Base-by-base conservation (phyloP, 2,888 invertebrate species). In the Agonopterix heracliana region DNA sequence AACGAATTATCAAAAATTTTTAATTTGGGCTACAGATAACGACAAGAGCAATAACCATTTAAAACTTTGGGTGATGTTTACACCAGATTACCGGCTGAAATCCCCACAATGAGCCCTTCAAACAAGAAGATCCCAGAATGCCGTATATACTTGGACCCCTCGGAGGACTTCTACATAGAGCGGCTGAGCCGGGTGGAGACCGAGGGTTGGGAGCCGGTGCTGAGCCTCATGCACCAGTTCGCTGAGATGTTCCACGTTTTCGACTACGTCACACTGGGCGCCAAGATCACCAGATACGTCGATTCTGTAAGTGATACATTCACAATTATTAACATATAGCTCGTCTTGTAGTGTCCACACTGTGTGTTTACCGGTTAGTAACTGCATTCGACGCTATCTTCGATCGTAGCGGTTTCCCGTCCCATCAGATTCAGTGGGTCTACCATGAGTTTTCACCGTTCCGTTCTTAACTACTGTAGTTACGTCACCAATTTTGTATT, bases 221-320 rank as follows among this genome's bases (percentile, higher is more conserved):
- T 76, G 1, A 74, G 60, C 8, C 49, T 85, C 1, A 81, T 81
- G 76, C 78, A 81, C 11, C 76, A 81, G 57, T 71, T 86, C 45
- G 65, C 76, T 0, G 83, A 81, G 44, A 56, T 79, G 44, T 80
- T 81, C 60, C 63, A 71, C 42, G 68, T 61, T 36, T 72, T 67
- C 35, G 84, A 86, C 44, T 81, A 72, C 46, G 57, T 59, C 9
- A 58, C 61, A 0, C 58, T 87, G 1, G 87, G 87, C 0, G 65
- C 81, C 9, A 84, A 79, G 57, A 71, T 87, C 17, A 74, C 84
- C 1, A 78, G 64, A 61, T 84, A 80, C 56, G 63, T 86, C 5
- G 87, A 87, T 3, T 57, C 61, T 54, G 87, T 87, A 51, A 81
- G 85, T 53, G 38, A 38, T n/a, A n/a, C 38, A 38, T 10, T 36